A percentile compares a stretch with the other conserved stretches of the same genome.
These are phyloP conservation scores for Drosophila hawaiiensis DNA, from an alignment of 2,888 invertebrate species.

Conservation along the genomic window DNA sequence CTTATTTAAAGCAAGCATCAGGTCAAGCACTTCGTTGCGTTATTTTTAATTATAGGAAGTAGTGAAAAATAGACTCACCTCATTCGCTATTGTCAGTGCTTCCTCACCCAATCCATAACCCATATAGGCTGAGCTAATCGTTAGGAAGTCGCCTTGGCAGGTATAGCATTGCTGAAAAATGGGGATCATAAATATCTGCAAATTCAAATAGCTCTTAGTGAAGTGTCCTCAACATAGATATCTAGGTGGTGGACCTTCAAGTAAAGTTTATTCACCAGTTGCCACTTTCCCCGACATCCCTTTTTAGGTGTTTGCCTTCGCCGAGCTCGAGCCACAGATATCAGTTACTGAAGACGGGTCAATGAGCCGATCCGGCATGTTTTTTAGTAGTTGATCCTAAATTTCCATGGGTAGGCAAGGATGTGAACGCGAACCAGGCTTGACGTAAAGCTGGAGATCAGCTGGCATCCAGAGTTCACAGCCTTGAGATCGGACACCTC, in stretches of 20 bases:
- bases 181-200: not conserved
- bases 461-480: not conserved
- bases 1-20: not conserved
- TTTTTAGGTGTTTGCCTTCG: not conserved
- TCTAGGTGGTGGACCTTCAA: not conserved
- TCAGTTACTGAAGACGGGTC: not conserved
- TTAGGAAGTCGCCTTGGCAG: not conserved
- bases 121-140: not conserved
- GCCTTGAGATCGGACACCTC: not conserved
- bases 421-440: not conserved
- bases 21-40: not conserved
- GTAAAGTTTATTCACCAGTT: not conserved
- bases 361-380: not conserved
- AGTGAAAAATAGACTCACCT: not conserved
- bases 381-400: not conserved
- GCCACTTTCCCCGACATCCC: not conserved
- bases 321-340: not conserved
- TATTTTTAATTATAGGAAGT: not conserved
- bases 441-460: not conserved
- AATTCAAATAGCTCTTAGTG: not conserved
- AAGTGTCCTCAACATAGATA: not conserved
- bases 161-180: not conserved
- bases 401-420: not conserved
- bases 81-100: not conserved
- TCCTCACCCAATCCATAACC: not conserved